Conservation (phyloP, 1,140 invertebrate genomes). For the Neuroterus valhalla region DNA sequence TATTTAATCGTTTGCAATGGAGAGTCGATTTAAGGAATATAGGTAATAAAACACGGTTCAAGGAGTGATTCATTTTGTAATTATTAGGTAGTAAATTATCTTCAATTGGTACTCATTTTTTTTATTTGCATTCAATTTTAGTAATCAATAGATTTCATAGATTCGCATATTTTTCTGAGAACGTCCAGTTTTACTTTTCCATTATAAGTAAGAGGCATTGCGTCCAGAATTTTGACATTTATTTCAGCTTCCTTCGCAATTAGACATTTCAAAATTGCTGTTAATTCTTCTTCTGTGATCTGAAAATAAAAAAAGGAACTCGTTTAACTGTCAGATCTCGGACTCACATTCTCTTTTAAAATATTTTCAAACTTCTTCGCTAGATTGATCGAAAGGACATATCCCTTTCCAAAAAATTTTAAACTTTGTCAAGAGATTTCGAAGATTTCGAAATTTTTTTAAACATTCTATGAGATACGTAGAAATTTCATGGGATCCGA, state of each 20-base stretch:
- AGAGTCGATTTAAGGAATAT: conserved; percentile 2
- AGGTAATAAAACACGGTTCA: conserved; percentile 2
- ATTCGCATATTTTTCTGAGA: neutral
- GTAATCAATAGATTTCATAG: neutral
- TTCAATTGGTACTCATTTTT: neutral
- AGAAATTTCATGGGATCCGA: too few species aligned
- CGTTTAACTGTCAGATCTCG: too few species aligned
- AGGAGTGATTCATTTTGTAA: neutral
- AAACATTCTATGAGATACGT: too few species aligned
- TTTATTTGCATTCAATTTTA: neutral
- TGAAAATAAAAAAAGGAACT: neutral
- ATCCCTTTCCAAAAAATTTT: too few species aligned
- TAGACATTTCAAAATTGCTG: neutral
- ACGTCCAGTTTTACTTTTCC: neutral
- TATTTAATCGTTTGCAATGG: neutral
- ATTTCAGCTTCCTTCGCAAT: neutral
- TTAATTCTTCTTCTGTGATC: neutral
- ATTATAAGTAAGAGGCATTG: neutral
- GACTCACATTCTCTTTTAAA: too few species aligned
- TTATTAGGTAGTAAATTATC: neutral
- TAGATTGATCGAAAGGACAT: too few species aligned
- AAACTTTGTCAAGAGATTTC: too few species aligned
- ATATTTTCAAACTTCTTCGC: too few species aligned
- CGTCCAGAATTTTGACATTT: neutral
- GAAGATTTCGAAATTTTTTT: too few species aligned